Evolutionary conservation across 2,797 vertebrate genomes (phyloP).

Genomic region (Sebastes diaconus): DNA sequence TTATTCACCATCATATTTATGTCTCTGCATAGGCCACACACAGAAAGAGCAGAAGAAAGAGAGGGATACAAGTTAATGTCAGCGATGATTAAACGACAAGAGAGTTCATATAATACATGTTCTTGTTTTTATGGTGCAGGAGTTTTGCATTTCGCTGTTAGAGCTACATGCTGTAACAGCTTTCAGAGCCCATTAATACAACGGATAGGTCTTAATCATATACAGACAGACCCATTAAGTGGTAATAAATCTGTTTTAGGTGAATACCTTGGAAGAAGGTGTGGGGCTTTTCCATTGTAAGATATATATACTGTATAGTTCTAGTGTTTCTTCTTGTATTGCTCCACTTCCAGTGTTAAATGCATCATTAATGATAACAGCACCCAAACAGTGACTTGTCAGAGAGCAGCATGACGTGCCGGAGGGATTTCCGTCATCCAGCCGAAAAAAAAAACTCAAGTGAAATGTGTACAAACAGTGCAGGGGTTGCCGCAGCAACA

Average conservation of each 20-base stretch:
- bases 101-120: background rate
- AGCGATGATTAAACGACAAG: conserved; percentile 29
- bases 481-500: conserved; percentile 81
- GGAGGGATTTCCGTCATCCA: conserved; percentile 16
- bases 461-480: conserved; percentile 76
- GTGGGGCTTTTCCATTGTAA: background rate
- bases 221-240: background rate
- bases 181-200: background rate
- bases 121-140: background rate
- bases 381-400: conserved; percentile 7
- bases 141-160: background rate
- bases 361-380: conserved; percentile 13
- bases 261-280: background rate
- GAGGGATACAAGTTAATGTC: background rate
- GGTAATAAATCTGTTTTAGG: conserved; percentile 12
- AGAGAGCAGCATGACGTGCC: conserved; percentile 4
- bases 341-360: conserved; percentile 6
- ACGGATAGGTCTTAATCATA: background rate
- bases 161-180: background rate
- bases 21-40: background rate
- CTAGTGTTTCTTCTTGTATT: conserved; percentile 25
- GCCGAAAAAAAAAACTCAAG: background rate
- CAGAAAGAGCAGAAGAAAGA: background rate
- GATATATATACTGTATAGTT: background rate
- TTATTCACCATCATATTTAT: background rate